Evolutionary conservation across 35 echinoderm and acorn worm species (phyloP).

Genomic region (Lytechinus pictus): DNA sequence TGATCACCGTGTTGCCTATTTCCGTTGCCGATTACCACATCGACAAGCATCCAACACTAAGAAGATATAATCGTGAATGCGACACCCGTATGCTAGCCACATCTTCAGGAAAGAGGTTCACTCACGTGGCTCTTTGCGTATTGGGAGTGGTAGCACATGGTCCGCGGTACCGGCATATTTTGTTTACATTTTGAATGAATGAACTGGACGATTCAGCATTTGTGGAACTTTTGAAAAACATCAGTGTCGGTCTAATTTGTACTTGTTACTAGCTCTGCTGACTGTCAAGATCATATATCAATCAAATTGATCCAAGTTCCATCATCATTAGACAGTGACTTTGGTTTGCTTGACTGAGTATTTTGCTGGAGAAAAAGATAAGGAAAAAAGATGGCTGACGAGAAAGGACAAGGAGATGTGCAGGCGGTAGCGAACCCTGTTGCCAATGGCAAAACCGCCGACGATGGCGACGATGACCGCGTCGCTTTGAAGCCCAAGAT

Average conservation of each 20-base stretch:
- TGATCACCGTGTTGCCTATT: background rate
- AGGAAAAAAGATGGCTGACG: conserved; percentile 5
- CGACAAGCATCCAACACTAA: background rate
- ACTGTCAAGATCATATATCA: background rate
- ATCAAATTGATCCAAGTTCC: background rate
- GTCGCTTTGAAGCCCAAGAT: conserved; percentile 84
- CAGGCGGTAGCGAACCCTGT: background rate
- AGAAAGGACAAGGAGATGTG: background rate
- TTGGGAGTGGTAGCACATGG: background rate
- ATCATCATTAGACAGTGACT: background rate
- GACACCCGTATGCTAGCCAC: background rate
- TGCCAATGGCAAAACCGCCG: conserved; percentile 6
- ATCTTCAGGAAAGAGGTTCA: background rate
- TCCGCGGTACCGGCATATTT: background rate
- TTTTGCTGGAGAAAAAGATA: background rate
- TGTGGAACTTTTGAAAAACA: background rate
- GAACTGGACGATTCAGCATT: background rate
- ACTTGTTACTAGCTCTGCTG: background rate
- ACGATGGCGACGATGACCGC: conserved; percentile 59
- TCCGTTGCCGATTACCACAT: background rate
- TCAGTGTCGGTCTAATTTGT: background rate
- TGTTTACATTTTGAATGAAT: conserved; percentile 19
- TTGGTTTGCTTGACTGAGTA: no score
- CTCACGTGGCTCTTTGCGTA: conserved; percentile 16
- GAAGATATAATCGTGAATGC: background rate